Percentiles rank a stretch among this genome's conserved stretches.
Conservation (phyloP, 2,888 invertebrate species). For the Oscheius sp. region DNA sequence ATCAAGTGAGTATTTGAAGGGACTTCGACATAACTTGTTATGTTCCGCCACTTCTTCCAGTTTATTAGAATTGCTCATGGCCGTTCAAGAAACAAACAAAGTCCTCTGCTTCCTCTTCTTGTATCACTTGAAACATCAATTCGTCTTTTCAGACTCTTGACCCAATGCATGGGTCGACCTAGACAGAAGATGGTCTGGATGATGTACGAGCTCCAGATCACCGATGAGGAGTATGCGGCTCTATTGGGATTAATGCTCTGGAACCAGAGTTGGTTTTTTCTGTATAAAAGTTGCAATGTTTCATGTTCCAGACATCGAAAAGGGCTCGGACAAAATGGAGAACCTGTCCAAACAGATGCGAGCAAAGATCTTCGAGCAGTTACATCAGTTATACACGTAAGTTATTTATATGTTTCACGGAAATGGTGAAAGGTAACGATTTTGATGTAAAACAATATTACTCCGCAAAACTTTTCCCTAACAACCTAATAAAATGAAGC, state of each 20-base stretch:
- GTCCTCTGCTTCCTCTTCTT: no score
- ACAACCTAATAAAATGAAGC: no score
- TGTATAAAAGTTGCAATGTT: background rate
- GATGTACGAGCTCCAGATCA: constrained; percentile 32
- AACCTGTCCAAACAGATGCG: constrained; percentile 37
- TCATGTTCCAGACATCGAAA: constrained; percentile 40
- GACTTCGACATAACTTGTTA: background rate
- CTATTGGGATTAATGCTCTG: constrained; percentile 41
- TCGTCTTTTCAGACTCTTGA: constrained; percentile 22
- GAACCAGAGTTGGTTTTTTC: constrained; percentile 41
- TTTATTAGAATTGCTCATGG: no score
- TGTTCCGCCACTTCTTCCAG: no score
- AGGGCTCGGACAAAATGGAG: constrained; percentile 38
- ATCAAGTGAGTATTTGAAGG: constrained; percentile 3
- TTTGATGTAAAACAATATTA: no score
- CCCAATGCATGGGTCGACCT: constrained; percentile 33
- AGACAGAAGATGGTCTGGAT: constrained; percentile 30
- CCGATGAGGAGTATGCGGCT: constrained; percentile 45
- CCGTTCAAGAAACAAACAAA: no score
- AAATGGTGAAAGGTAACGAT: no score
- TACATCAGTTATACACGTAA: constrained; percentile 43
- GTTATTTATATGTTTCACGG: background rate
- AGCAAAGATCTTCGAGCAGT: constrained; percentile 40
- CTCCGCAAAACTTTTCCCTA: no score
- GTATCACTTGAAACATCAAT: no score